A percentile compares a stretch with the other conserved stretches of the same genome.
phyloP scores from a whole-genome alignment of 2,888 invertebrate genomes.

The Blastobasis adustella region DNA sequence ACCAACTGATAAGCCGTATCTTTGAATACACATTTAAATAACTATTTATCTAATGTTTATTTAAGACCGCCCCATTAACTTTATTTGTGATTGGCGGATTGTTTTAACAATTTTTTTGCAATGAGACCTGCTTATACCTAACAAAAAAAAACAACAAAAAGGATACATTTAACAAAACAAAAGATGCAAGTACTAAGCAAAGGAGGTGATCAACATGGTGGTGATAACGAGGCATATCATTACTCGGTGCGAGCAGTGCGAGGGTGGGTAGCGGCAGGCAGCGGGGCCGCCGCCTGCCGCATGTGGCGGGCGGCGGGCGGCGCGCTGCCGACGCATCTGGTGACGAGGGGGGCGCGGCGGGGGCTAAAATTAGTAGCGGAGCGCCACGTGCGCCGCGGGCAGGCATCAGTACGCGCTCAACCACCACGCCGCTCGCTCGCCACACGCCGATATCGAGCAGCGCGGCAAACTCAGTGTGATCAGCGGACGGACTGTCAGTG shows the following conservation, averaged over 20 bases:
- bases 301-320: slow-evolving; percentile 42
- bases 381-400: slow-evolving; percentile 66
- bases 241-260: slow-evolving; percentile 30
- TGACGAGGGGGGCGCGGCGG: slow-evolving; percentile 69
- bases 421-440: slow-evolving; percentile 49
- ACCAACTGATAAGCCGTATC: too few relatives aligned
- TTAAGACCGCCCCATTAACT: too few relatives aligned
- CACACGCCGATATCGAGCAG: slow-evolving; percentile 30
- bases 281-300: slow-evolving; percentile 57
- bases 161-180: neutral
- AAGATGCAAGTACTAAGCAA: neutral
- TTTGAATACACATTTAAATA: too few relatives aligned
- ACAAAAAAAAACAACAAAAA: neutral
- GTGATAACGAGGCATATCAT: slow-evolving; percentile 70
- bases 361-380: slow-evolving; percentile 76
- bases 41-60: too few relatives aligned
- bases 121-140: slow-evolving; percentile 6
- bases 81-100: too few relatives aligned
- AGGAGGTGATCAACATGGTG: slow-evolving; percentile 22
- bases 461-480: slow-evolving; percentile 39
- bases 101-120: too few relatives aligned
- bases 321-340: slow-evolving; percentile 59
- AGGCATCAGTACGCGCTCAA: slow-evolving; percentile 63
- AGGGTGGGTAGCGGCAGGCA: slow-evolving; percentile 57
- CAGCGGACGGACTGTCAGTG: slow-evolving; percentile 59